Evolutionary conservation across 2,113 vertebrate genomes (phyloP).

Genomic region (Gallinago undulata): DNA sequence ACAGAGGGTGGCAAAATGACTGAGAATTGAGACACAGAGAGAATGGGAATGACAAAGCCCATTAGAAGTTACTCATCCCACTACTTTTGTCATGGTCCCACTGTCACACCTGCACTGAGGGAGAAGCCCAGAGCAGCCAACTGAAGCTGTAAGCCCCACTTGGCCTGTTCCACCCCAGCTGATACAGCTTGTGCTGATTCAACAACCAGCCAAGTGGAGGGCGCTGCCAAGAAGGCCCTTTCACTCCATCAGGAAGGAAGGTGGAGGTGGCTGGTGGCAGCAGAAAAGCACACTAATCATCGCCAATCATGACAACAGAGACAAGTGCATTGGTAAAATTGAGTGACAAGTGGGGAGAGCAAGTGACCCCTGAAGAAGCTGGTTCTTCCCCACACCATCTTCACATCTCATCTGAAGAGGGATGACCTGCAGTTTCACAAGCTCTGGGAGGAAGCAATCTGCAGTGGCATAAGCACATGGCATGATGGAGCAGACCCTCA

Average conservation of each 20-base stretch:
- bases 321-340: background rate
- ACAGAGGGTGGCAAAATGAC: background rate
- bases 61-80: background rate
- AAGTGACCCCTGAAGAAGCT: background rate
- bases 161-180: background rate
- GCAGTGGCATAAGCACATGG: background rate
- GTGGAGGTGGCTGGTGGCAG: background rate
- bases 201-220: background rate
- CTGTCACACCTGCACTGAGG: too few species aligned
- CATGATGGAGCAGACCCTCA: background rate
- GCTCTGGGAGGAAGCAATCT: background rate
- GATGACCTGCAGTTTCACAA: background rate
- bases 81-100: background rate
- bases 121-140: background rate
- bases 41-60: background rate
- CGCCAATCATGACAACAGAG: background rate
- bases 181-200: rapidly evolving
- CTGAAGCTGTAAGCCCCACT: background rate
- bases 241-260: background rate
- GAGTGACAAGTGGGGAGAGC: background rate
- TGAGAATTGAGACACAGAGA: background rate
- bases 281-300: background rate
- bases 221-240: background rate
- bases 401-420: background rate
- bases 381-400: background rate